These are phyloP conservation scores for Morus bassanus DNA, from an alignment of 2,797 vertebrate genomes.

Conservation along the genomic window DNA sequence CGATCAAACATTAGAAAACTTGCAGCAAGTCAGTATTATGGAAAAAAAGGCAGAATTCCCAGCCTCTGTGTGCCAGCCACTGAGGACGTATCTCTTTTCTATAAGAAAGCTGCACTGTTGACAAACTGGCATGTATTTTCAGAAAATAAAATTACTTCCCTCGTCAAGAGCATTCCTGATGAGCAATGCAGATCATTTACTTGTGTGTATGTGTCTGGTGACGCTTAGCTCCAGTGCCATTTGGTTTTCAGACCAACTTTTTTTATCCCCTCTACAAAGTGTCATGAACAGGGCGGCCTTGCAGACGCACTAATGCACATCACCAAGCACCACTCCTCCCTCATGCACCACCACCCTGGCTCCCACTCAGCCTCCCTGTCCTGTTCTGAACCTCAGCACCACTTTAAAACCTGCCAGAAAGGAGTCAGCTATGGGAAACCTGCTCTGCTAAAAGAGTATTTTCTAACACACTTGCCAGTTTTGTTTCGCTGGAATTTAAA, in stretches of 20 bases:
- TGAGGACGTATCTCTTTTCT: not conserved
- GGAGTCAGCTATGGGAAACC: not conserved
- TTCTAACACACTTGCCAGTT: not conserved
- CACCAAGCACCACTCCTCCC: not conserved
- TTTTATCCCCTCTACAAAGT: not conserved
- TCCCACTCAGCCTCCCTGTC: not conserved
- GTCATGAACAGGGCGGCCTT: not conserved
- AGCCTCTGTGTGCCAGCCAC: not conserved
- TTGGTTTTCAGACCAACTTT: not conserved
- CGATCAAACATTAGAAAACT: not conserved
- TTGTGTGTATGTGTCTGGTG: not conserved
- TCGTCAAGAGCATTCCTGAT: not conserved
- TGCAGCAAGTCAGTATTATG: not conserved
- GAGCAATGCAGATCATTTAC: not conserved
- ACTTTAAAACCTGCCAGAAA: not conserved
- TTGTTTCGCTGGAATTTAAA: not conserved
- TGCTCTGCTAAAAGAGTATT: not conserved
- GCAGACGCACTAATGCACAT: not conserved
- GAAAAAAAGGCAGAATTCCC: not conserved
- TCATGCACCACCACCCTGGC: not conserved
- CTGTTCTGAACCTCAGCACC: not conserved
- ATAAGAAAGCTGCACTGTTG: not conserved
- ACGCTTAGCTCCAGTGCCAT: not conserved
- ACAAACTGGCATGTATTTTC: not conserved
- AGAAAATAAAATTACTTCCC: not conserved